Conservation (phyloP, 2,797 vertebrate genomes). For the Semotilus atromaculatus region DNA sequence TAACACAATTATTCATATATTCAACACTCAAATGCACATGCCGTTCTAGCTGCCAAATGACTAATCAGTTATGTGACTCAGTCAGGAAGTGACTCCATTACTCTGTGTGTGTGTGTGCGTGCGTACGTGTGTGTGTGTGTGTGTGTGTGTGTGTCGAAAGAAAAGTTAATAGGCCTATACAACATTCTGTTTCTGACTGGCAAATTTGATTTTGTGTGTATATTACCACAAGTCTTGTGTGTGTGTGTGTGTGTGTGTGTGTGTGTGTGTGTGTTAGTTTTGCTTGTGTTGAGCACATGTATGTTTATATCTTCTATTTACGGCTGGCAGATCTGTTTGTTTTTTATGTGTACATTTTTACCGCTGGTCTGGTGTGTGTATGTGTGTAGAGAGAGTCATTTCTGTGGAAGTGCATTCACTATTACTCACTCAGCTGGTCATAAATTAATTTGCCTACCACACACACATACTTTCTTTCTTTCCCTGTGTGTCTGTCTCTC, state of each 20-base stretch:
- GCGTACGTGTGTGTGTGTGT: slow-evolving; percentile 11
- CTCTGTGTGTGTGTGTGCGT: slow-evolving; percentile 25
- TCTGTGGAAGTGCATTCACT: slow-evolving; percentile 43
- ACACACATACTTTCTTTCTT: slow-evolving; percentile 15
- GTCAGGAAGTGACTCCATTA: slow-evolving; percentile 54
- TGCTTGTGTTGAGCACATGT: slow-evolving; percentile 10
- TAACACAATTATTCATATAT: slow-evolving; percentile 44
- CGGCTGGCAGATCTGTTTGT: slow-evolving; percentile 1
- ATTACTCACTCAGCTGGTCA: slow-evolving; percentile 60
- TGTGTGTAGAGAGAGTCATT: slow-evolving; percentile 19
- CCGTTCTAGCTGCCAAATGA: slow-evolving; percentile 53
- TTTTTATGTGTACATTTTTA: slow-evolving; percentile 18
- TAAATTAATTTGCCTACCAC: slow-evolving; percentile 50
- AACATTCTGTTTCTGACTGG: background rate
- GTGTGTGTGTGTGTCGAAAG: background rate
- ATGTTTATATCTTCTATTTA: slow-evolving; percentile 45
- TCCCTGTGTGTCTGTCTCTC: slow-evolving; percentile 25
- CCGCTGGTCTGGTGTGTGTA: slow-evolving; percentile 2
- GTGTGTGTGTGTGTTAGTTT: background rate
- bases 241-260: background rate
- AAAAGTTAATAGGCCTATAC: background rate
- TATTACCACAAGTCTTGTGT: background rate
- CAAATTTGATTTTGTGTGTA: slow-evolving; percentile 16
- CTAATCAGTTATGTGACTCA: slow-evolving; percentile 59
- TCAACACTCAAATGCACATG: slow-evolving; percentile 12